Evolutionary conservation across 2,797 vertebrate species (phyloP).

Genomic region (Sebastes diploproa): DNA sequence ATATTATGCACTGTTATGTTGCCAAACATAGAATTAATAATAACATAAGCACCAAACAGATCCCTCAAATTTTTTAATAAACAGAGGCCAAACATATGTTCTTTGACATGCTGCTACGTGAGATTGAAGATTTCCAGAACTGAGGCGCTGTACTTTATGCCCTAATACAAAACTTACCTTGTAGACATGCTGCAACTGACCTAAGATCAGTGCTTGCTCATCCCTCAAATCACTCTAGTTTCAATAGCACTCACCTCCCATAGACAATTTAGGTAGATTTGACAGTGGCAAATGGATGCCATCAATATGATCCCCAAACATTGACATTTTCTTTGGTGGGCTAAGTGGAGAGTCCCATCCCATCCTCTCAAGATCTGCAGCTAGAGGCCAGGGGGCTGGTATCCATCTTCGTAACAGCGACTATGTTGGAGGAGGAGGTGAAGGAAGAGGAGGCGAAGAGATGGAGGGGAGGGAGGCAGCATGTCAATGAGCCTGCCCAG

Average conservation of each 20-base stretch:
- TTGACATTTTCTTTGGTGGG: slow-evolving; percentile 76
- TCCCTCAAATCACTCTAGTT: slow-evolving; percentile 47
- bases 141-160: slow-evolving; percentile 14
- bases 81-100: slow-evolving; percentile 13
- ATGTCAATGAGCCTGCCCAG: slow-evolving; percentile 87
- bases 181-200: slow-evolving; percentile 26
- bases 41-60: not conserved
- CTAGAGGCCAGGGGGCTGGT: slow-evolving; percentile 70
- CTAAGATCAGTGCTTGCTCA: slow-evolving; percentile 34
- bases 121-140: slow-evolving; percentile 34
- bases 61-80: slow-evolving; percentile 1
- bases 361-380: slow-evolving; percentile 75
- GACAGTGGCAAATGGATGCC: slow-evolving; percentile 77
- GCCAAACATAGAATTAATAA: not conserved
- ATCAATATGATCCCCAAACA: slow-evolving; percentile 74
- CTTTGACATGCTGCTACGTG: slow-evolving; percentile 9
- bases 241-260: slow-evolving; percentile 48
- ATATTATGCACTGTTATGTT: not conserved
- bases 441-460: slow-evolving; percentile 76
- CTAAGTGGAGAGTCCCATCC: slow-evolving; percentile 71
- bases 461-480: slow-evolving; percentile 81
- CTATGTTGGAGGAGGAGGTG: slow-evolving; percentile 74
- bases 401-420: slow-evolving; percentile 80
- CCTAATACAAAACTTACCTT: slow-evolving; percentile 17
- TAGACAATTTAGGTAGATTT: slow-evolving; percentile 63